Conservation (phyloP, 2,797 vertebrate species). For the Tapirus indicus region DNA sequence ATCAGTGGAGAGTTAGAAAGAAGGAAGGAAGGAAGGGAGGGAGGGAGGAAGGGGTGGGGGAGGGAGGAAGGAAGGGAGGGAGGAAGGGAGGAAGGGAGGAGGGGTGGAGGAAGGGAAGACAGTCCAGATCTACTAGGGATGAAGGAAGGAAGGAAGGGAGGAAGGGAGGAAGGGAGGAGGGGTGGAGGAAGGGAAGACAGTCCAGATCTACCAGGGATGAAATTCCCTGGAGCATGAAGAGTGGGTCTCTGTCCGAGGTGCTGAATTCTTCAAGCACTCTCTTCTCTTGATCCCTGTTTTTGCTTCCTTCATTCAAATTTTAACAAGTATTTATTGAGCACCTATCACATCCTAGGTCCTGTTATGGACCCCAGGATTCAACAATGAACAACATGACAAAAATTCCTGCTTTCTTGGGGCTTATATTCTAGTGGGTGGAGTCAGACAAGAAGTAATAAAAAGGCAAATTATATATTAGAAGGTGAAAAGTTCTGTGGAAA, state of each 20-base stretch:
- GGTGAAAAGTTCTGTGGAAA: not conserved
- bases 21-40: not conserved
- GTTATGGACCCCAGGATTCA: not conserved
- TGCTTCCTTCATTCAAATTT: not conserved
- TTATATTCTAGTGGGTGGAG: not conserved
- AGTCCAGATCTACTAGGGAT: too few relatives aligned
- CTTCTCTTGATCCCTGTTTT: not conserved
- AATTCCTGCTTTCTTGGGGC: not conserved
- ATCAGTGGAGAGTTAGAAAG: not conserved
- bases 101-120: not conserved
- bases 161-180: too few relatives aligned
- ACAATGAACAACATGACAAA: not conserved
- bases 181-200: not conserved
- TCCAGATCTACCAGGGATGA: too few relatives aligned
- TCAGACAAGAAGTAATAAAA: not conserved
- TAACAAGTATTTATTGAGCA: not conserved
- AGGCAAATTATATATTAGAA: not conserved
- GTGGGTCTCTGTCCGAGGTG: conserved; percentile 33
- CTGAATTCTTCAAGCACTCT: not conserved
- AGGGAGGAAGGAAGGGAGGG: not conserved
- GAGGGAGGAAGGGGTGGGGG: too few relatives aligned
- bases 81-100: too few relatives aligned
- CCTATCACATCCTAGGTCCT: not conserved
- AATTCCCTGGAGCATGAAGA: accelerated
- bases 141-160: not conserved